Percentiles rank a stretch among this genome's conserved stretches.
Conservation (phyloP, 2,113 vertebrate species). For the Eonycteris spelaea region DNA sequence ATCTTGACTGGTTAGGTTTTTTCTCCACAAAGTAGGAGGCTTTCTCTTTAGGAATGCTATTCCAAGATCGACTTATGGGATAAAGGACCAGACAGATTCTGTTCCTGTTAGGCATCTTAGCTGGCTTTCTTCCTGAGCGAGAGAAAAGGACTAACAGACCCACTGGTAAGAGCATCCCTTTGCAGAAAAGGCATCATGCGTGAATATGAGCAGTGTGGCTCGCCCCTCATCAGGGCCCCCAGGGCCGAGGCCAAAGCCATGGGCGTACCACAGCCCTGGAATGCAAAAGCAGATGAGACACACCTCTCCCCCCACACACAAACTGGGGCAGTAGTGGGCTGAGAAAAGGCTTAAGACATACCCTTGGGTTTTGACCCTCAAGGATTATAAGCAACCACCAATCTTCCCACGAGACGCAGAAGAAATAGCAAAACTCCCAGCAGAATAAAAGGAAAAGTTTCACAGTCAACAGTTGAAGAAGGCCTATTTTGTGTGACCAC, state of each 20-base stretch:
- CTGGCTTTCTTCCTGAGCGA: neutral
- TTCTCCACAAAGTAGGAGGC: neutral
- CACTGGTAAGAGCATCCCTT: neutral
- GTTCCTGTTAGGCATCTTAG: neutral
- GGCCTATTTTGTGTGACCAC: no score
- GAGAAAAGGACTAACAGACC: no score
- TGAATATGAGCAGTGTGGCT: neutral
- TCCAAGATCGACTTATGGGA: neutral
- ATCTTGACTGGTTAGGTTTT: neutral
- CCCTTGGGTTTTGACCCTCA: neutral
- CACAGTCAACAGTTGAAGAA: no score
- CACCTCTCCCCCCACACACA: neutral
- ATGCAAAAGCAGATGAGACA: neutral
- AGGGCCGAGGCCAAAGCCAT: neutral
- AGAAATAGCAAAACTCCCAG: neutral
- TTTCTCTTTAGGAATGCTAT: neutral
- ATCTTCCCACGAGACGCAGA: neutral
- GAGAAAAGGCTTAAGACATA: neutral
- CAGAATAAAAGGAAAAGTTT: neutral
- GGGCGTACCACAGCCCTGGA: neutral
- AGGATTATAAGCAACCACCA: neutral
- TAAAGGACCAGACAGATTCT: neutral
- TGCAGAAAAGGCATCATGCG: no score
- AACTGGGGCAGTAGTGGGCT: neutral
- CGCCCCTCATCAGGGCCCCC: neutral